phyloP scores from a whole-genome alignment of 2,888 invertebrate species.

The Syrista parreyssii region DNA sequence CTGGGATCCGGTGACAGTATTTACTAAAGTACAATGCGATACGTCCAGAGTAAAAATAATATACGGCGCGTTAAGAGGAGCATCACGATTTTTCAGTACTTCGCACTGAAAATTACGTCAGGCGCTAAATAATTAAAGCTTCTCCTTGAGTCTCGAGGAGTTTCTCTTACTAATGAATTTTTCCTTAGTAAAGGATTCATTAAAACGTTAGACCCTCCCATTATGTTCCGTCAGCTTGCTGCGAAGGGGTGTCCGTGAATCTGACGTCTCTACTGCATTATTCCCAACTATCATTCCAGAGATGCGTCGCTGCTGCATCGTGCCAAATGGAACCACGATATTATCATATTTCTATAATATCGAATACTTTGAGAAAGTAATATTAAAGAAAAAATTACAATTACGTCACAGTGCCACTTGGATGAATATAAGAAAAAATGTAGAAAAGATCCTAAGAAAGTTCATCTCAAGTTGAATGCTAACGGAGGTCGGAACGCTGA shows the following conservation, averaged over 20 bases:
- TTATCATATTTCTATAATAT: too few species aligned
- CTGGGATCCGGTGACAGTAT: neutral
- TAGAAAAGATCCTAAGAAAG: too few species aligned
- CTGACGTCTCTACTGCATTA: neutral
- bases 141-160: neutral
- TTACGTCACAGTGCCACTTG: neutral
- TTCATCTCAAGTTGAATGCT: neutral
- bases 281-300: neutral
- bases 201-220: neutral
- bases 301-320: neutral
- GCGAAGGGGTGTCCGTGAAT: neutral
- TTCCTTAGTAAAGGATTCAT: neutral
- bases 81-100: neutral
- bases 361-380: neutral
- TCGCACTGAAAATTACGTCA: neutral
- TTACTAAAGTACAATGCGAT: neutral
- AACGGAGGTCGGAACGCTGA: neutral
- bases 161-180: neutral
- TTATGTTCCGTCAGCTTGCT: neutral
- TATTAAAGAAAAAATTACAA: neutral
- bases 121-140: neutral
- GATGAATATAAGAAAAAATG: neutral
- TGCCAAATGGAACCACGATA: neutral
- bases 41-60: neutral
- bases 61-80: neutral